Percentiles rank a stretch among this genome's conserved stretches.
phyloP scores from a whole-genome alignment of 2,113 vertebrate genomes.

The Eupsittula cactorum region DNA sequence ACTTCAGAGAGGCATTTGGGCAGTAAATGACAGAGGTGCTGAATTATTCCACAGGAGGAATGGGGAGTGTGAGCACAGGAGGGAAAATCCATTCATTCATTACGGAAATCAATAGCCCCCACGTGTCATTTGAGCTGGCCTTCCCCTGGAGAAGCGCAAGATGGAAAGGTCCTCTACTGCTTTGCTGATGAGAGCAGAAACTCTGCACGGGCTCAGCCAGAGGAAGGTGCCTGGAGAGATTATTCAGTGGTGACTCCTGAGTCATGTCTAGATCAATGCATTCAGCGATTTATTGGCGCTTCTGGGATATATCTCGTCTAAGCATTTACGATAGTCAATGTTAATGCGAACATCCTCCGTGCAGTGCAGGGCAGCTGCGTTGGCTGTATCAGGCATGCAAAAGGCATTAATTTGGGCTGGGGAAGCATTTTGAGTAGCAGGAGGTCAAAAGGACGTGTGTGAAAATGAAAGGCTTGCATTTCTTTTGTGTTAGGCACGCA shows the following conservation, averaged over 20 bases:
- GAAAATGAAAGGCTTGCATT: background rate
- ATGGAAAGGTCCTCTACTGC: constrained; percentile 25
- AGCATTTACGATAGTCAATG: background rate
- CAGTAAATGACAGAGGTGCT: background rate
- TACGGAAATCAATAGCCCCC: constrained; percentile 33
- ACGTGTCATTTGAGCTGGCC: background rate
- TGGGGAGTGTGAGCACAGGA: background rate
- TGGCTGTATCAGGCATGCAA: background rate
- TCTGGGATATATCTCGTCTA: background rate
- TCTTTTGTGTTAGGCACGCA: background rate
- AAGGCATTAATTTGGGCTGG: background rate
- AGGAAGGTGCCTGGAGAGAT: constrained; percentile 15
- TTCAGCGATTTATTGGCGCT: constrained; percentile 16
- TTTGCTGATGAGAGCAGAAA: constrained; percentile 49
- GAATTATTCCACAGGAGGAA: background rate
- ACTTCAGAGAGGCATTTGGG: background rate
- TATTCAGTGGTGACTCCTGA: constrained; percentile 41
- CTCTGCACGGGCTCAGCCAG: background rate
- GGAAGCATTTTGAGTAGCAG: background rate
- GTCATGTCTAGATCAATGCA: constrained; percentile 8
- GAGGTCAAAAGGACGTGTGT: background rate
- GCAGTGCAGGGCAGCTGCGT: background rate
- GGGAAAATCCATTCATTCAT: constrained; percentile 45
- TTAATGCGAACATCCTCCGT: background rate
- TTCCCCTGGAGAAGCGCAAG: background rate